Evolutionary conservation across 92 coral and sea anemone species (phyloP).

Genomic region (Epizoanthus fatuus): DNA sequence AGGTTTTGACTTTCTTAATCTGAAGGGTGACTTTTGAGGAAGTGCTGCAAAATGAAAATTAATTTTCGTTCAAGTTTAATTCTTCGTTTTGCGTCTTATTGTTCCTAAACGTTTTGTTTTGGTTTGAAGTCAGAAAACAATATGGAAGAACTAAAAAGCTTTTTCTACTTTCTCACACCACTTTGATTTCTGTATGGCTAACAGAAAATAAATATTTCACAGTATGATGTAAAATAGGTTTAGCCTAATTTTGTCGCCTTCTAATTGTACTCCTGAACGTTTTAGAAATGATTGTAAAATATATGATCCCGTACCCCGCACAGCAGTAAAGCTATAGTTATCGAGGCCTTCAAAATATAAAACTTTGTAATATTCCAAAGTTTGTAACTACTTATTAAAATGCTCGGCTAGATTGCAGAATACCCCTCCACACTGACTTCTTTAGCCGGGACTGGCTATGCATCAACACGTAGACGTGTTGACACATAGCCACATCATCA

Average conservation of each 20-base stretch:
- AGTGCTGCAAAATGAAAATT: neutral
- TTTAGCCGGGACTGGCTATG: no score
- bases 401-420: no score
- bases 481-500: no score
- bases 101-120: slow-evolving; percentile 23
- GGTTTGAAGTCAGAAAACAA: slow-evolving; percentile 22
- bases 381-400: no score
- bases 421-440: no score
- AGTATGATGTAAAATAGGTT: slow-evolving; percentile 30
- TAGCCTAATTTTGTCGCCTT: slow-evolving; percentile 22
- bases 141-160: slow-evolving; percentile 12
- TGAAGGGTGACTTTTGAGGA: neutral
- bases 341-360: neutral
- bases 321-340: slow-evolving; percentile 21
- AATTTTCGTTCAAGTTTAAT: neutral
- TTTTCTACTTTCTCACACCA: slow-evolving; percentile 14
- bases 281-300: slow-evolving; percentile 50
- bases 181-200: slow-evolving; percentile 28
- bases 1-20: neutral
- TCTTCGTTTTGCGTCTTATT: neutral
- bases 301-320: slow-evolving; percentile 3
- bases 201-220: slow-evolving; percentile 41
- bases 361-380: neutral
- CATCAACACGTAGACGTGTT: no score
- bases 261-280: slow-evolving; percentile 37